phyloP scores from a whole-genome alignment of 2,888 invertebrate species.

The Drosophila setosimentum region DNA sequence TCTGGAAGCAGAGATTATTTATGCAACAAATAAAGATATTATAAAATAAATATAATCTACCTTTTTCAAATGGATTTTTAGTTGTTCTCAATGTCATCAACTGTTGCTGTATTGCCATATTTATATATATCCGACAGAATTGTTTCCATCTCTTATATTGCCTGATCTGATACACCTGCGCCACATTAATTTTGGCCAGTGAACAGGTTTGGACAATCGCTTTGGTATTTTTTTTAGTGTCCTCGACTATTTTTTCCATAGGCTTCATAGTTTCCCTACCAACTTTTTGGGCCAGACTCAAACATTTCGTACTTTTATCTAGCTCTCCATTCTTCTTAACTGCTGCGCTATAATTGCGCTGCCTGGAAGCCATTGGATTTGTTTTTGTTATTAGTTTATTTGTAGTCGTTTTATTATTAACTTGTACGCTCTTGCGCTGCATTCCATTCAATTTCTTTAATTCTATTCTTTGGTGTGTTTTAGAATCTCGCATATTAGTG shows the following conservation, averaged over 20 bases:
- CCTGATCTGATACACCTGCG: background rate
- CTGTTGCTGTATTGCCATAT: background rate
- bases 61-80: background rate
- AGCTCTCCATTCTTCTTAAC: background rate
- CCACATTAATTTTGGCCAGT: background rate
- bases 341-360: background rate
- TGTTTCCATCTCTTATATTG: background rate
- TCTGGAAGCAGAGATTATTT: background rate
- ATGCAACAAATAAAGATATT: background rate
- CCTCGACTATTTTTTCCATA: background rate
- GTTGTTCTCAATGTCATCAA: background rate
- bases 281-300: background rate
- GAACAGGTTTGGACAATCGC: background rate
- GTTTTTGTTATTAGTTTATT: background rate
- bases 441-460: no score
- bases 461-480: no score
- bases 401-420: no score
- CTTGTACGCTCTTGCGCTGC: no score
- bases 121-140: background rate
- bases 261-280: background rate
- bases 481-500: no score
- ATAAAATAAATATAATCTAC: background rate
- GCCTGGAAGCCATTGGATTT: background rate
- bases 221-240: no score
- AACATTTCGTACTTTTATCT: background rate